Conservation (phyloP, 2,113 vertebrate species). For the Seriola quinqueradiata region DNA sequence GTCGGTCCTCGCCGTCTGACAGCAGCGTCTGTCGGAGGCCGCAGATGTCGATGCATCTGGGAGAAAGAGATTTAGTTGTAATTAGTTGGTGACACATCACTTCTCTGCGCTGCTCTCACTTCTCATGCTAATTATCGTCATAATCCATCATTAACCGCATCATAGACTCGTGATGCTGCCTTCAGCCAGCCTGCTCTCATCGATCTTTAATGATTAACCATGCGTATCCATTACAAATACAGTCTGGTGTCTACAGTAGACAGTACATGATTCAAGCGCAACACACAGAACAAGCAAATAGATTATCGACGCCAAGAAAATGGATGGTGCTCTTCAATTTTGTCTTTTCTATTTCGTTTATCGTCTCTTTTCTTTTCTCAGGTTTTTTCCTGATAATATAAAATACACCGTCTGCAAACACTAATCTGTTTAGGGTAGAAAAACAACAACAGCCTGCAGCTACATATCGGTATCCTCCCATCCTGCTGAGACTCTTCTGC, state of each 20-base stretch:
- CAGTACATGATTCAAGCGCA: background rate
- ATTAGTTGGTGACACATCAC: constrained; percentile 55
- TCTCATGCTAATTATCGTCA: constrained; percentile 44
- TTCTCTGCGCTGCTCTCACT: constrained; percentile 15
- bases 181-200: constrained; percentile 10
- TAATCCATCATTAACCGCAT: constrained; percentile 49
- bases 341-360: background rate
- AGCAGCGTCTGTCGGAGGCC: constrained; percentile 33
- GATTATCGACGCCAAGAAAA: too few relatives aligned
- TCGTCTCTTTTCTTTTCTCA: background rate
- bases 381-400: constrained; percentile 13
- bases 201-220: constrained; percentile 54
- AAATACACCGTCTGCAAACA: background rate
- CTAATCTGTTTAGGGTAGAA: constrained; percentile 29
- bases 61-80: constrained; percentile 21
- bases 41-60: constrained; percentile 38
- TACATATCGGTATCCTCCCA: background rate
- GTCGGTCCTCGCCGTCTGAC: background rate
- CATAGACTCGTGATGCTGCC: background rate
- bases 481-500: constrained; percentile 9
- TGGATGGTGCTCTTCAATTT: background rate
- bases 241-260: constrained; percentile 1
- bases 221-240: constrained; percentile 13
- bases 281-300: background rate
- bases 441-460: constrained; percentile 28